Evolutionary conservation across 2,888 invertebrate genomes (phyloP), one percentile per base, ranked within the genome.

Genomic region (Eupsilia transversa): DNA sequence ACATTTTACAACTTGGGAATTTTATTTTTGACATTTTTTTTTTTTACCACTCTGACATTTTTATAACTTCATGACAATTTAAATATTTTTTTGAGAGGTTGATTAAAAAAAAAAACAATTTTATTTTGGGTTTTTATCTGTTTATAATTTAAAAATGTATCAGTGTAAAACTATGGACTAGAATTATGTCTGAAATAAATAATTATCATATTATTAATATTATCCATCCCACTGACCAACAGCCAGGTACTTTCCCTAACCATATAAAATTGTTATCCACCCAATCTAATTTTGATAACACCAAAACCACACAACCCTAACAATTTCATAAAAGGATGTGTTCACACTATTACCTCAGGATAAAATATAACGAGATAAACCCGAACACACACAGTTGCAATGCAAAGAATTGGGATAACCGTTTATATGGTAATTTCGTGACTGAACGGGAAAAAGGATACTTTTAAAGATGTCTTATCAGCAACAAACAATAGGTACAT

Each of bases 361-460:
- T 59, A 71, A 68, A 79, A 74, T 60, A 69, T 43, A 70, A 72
- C 46, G 64, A 65, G 64, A 61, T 74, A 83, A 77, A 70, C 65
- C 68, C 49, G 46, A 85, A 78, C 71, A 72, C 56, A 66, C 65
- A 75, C 33, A 12, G 30, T 27, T 72, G 46, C 72, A 71, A 71
- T 72, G 61, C 74, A 77, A 84, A 52, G 65, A 60, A 82, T 79
- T n/a, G 66, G 46, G 60, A 46, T 41, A 65, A 70, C 2, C 76
- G 59, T 76, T 82, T 69, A 59, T 56, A 80, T 75, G 67, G 57
- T 75, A 78, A 86, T 87, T 77, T 65, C 35, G 41, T 33, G 9
- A 38, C 64, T 52, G 59, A 73, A 77, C n/a, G 20, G 52, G 46
- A 38, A 73, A 77, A 66, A 71, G 30, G 46, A 72, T 68, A n/a